Evolutionary conservation across 2,797 vertebrate species (phyloP), one percentile per base, ranked within the genome.

Genomic region (Anguilla pacifica): DNA sequence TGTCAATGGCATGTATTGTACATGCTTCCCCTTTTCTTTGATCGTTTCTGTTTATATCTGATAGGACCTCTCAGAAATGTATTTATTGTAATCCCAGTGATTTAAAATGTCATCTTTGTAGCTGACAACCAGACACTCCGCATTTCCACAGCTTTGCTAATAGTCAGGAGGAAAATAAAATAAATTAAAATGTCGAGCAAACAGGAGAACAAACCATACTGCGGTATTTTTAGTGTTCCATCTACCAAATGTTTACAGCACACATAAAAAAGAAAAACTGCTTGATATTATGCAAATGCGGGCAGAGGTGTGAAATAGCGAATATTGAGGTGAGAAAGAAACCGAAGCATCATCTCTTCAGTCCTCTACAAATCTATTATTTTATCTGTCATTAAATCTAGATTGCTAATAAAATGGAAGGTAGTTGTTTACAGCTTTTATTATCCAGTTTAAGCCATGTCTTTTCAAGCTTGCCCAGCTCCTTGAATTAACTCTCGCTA

Each of bases 381-480:
- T 55, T 86, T 83, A 85, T 86, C 2, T 88, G 67, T 89, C 67
- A 86, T 88, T 46, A 90, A 92, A 89, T 81, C 89, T 83, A 39
- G 39, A 86, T 86, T 87, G 61, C 31, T 86, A 88, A 85, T 90
- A 89, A 91, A 90, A 87, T 72, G 83, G 22, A 77, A 85, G 74
- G 77, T 31, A 67, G 88, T 61, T 85, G 84, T 87, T 79, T 83
- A 91, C 89, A 57, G 89, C 77, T 87, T 70, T 83, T 82, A 39
- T 88, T 9, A 85, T 87, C 31, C 28, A 55, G 51, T 84, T 51
- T 89, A 91, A 10, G 15, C 84, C 89, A 85, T 11, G 31, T 43
- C 84, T 64, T 43, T 61, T 61, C 57, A 35, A 83, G 67, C 55
- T 89, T 79, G 84, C 39, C 70, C 43, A 43, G 19, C 39, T 5